Conservation (phyloP, 2,888 invertebrate genomes). For the Timema podura region DNA sequence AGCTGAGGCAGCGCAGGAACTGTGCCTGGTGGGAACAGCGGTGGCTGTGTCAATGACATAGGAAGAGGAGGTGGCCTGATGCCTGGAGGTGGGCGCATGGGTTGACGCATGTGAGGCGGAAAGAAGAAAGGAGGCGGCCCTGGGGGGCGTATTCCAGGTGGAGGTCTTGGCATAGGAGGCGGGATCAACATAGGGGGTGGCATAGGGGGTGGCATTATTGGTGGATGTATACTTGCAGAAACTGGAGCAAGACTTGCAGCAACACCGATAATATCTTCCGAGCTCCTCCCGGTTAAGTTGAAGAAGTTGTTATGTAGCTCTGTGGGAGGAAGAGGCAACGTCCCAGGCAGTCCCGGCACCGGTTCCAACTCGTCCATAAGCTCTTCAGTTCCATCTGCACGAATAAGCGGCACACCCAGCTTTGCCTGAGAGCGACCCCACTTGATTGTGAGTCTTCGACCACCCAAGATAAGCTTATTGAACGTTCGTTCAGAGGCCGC, state of each 20-base stretch:
- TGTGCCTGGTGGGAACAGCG: conserved; percentile 30
- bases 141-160: conserved; percentile 41
- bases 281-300: conserved; percentile 51
- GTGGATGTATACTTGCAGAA: conserved; percentile 43
- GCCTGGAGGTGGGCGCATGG: conserved; percentile 39
- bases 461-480: conserved; percentile 82
- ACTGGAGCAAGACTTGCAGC: conserved; percentile 47
- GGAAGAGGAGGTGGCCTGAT: conserved; percentile 23
- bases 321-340: conserved; percentile 59
- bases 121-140: conserved; percentile 43
- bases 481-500: conserved; percentile 93
- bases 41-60: conserved; percentile 22
- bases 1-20: conserved; percentile 30
- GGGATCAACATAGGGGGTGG: conserved; percentile 43
- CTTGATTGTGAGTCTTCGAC: conserved; percentile 90
- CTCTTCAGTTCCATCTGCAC: conserved; percentile 39
- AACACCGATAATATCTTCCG: no score
- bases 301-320: conserved; percentile 65
- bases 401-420: conserved; percentile 49
- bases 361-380: conserved; percentile 54
- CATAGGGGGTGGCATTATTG: conserved; percentile 54
- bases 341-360: conserved; percentile 73
- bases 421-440: conserved; percentile 96
- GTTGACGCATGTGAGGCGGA: conserved; percentile 43
- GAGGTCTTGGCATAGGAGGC: conserved; percentile 44